These are phyloP conservation scores for Ochotona curzoniae DNA, from an alignment of 2,113 vertebrate species.

Conservation along the genomic window DNA sequence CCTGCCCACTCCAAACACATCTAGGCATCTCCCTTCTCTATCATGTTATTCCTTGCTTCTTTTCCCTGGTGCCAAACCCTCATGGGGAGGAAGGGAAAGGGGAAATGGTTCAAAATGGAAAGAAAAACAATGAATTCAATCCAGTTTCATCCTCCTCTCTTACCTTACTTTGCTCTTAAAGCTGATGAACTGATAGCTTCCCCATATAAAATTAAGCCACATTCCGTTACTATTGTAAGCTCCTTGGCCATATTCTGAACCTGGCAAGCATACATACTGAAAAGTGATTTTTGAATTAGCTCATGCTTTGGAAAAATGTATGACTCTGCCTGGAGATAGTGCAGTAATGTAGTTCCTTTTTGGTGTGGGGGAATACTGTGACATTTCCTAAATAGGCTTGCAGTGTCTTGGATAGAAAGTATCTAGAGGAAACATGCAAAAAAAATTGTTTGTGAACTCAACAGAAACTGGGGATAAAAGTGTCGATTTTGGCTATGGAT, in stretches of 20 bases:
- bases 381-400: constrained; percentile 74
- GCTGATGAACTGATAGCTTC: constrained; percentile 30
- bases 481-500: constrained; percentile 62
- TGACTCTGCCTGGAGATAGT: constrained; percentile 65
- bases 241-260: constrained; percentile 61
- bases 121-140: neutral
- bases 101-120: neutral
- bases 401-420: constrained; percentile 54
- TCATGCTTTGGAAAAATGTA: constrained; percentile 75
- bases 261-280: constrained; percentile 57
- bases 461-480: constrained; percentile 72
- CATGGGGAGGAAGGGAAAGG: neutral
- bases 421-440: constrained; percentile 68
- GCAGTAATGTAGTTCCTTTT: constrained; percentile 61
- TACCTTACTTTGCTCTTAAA: neutral
- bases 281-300: constrained; percentile 68
- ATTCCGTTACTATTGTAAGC: constrained; percentile 56
- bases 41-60: neutral
- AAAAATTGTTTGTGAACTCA: constrained; percentile 68
- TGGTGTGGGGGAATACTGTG: constrained; percentile 65
- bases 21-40: neutral
- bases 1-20: neutral
- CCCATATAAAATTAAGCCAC: constrained; percentile 27
- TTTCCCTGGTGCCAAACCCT: neutral
- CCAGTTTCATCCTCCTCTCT: neutral